These are phyloP conservation scores for Caiman crocodilus DNA, from an alignment of 2,797 vertebrate species.

Conservation along the genomic window DNA sequence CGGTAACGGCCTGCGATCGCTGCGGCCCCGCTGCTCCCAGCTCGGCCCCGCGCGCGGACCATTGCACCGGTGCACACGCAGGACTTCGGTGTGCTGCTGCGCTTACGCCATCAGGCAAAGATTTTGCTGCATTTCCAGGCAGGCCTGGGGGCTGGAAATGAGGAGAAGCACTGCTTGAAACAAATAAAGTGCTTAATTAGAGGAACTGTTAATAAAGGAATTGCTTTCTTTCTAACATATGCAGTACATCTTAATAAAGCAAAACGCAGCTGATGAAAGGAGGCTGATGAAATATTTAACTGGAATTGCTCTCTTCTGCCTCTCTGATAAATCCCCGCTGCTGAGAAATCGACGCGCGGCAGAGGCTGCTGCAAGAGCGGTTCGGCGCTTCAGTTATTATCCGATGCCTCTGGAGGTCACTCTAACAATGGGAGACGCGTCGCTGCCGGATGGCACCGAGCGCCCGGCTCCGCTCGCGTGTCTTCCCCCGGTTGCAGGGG, in stretches of 20 bases:
- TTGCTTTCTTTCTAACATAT: not conserved
- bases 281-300: not conserved
- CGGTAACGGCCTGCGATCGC: no score
- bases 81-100: no score
- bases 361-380: accelerated
- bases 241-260: no score
- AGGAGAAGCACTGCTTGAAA: not conserved
- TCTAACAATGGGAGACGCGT: conserved; percentile 65
- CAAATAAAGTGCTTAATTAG: not conserved
- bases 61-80: no score
- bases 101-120: no score
- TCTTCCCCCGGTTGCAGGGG: no score
- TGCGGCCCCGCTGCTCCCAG: no score
- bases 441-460: no score
- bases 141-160: not conserved
- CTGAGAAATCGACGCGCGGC: accelerated
- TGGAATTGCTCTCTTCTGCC: not conserved
- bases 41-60: no score
- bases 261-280: not conserved
- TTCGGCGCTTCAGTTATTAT: conserved; percentile 57
- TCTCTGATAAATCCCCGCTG: not conserved
- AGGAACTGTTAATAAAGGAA: not conserved
- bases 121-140: no score
- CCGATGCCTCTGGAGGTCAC: conserved; percentile 75
- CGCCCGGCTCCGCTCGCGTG: no score